Percentiles rank a stretch among this genome's conserved stretches.
phyloP scores from a whole-genome alignment of 2,888 invertebrate species.

The Hyles lineata region DNA sequence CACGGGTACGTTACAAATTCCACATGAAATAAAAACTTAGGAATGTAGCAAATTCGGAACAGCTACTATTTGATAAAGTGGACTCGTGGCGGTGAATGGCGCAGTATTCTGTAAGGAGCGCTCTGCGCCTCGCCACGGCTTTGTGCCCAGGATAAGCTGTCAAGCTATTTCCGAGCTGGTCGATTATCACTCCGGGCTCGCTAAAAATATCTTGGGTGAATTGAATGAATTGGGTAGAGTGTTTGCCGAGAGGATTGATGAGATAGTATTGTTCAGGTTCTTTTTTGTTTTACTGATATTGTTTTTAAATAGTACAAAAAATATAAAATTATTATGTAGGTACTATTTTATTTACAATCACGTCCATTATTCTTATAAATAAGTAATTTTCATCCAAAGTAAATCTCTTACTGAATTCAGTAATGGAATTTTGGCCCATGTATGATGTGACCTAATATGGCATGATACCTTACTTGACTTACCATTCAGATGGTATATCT shows the following conservation, averaged over 20 bases:
- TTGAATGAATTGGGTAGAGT: background rate
- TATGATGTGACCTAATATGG: too few relatives aligned
- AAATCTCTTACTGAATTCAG: background rate
- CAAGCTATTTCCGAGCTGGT: constrained; percentile 40
- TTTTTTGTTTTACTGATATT: too few relatives aligned
- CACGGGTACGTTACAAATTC: background rate
- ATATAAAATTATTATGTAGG: too few relatives aligned
- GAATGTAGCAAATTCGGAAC: constrained; percentile 21
- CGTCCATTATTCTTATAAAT: too few relatives aligned
- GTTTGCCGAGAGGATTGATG: background rate
- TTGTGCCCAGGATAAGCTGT: constrained; percentile 53
- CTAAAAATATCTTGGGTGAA: constrained; percentile 36
- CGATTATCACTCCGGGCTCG: constrained; percentile 37
- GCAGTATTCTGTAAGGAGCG: constrained; percentile 6
- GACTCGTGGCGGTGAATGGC: constrained; percentile 48
- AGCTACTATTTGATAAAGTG: constrained; percentile 43
- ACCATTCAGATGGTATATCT: too few relatives aligned
- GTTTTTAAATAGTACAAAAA: too few relatives aligned
- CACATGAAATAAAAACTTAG: constrained; percentile 40
- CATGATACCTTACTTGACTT: too few relatives aligned
- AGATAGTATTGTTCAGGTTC: too few relatives aligned
- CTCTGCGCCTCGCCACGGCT: constrained; percentile 33
- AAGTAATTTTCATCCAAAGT: background rate
- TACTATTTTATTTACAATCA: too few relatives aligned
- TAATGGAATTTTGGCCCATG: too few relatives aligned